Percentiles rank a stretch among this genome's conserved stretches.
These are phyloP conservation scores for Manacus vitellinus DNA, from an alignment of 2,113 vertebrate species.

Conservation along the genomic window DNA sequence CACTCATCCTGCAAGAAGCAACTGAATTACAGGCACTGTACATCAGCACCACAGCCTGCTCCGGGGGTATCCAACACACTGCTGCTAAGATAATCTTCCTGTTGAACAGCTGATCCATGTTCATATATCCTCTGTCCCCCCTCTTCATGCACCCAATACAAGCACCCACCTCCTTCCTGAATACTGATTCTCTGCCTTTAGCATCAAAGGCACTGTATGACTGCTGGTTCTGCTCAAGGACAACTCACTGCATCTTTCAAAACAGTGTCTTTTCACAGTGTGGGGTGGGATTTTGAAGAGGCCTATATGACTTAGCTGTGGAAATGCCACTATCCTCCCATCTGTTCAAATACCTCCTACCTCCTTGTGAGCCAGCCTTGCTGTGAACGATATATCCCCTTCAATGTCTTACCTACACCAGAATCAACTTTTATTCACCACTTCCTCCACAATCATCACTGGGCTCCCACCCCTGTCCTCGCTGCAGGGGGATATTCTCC, in stretches of 20 bases:
- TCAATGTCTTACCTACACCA: neutral
- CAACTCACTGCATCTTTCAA: slow-evolving; percentile 4
- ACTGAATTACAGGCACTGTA: neutral
- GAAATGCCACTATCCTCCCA: slow-evolving; percentile 57
- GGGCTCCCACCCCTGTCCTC: neutral
- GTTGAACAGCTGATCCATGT: neutral
- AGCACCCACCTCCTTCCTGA: slow-evolving; percentile 5
- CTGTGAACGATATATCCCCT: neutral
- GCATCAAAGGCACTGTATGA: neutral
- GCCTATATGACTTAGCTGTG: slow-evolving; percentile 57
- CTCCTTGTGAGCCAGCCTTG: slow-evolving; percentile 26
- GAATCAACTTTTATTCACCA: neutral
- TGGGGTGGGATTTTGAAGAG: slow-evolving; percentile 35
- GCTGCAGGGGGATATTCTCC: neutral
- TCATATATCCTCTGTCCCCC: neutral
- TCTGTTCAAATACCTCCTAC: slow-evolving; percentile 49
- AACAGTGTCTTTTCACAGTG: neutral
- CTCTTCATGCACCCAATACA: neutral
- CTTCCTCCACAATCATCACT: neutral
- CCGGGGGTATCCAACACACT: neutral
- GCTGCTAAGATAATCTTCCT: neutral
- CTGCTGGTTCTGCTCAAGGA: neutral
- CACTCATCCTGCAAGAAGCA: neutral
- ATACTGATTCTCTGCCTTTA: neutral
- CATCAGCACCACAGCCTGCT: neutral